Conservation (phyloP, 2,888 invertebrate genomes). For the Thereva nobilitata region DNA sequence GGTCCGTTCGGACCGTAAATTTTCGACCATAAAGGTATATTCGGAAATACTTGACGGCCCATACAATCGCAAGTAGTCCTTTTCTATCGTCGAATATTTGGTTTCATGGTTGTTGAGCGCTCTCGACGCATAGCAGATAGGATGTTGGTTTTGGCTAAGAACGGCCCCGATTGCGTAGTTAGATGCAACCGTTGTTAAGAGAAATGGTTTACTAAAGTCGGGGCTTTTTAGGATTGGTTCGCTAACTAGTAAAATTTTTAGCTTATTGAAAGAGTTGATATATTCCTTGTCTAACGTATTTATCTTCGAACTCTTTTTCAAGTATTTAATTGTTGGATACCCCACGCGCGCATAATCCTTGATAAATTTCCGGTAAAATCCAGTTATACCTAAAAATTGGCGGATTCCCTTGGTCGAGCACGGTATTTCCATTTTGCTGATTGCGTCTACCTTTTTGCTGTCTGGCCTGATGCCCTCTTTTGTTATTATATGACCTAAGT, state of each 20-base stretch:
- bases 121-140: conserved; percentile 28
- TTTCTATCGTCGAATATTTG: conserved; percentile 29
- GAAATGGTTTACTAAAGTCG: conserved; percentile 44
- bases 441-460: conserved; percentile 44
- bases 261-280: conserved; percentile 27
- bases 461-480: conserved; percentile 46
- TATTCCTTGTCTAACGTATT: conserved; percentile 31
- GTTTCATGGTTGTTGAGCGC: conserved; percentile 19
- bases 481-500: conserved; percentile 36
- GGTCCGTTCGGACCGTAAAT: conserved; percentile 11
- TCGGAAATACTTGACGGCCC: conserved; percentile 16
- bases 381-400: conserved; percentile 40
- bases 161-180: conserved; percentile 35
- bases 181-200: conserved; percentile 32
- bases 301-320: no score
- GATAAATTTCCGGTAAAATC: no score
- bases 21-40: conserved; percentile 8
- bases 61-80: conserved; percentile 11
- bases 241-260: conserved; percentile 5
- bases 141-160: conserved; percentile 32
- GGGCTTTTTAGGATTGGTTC: conserved; percentile 45
- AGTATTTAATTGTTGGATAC: no score
- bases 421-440: conserved; percentile 32
- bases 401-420: conserved; percentile 27
- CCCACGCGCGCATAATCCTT: no score